These are phyloP conservation scores for Leucoma salicis DNA, from an alignment of 2,888 invertebrate genomes.

Conservation along the genomic window DNA sequence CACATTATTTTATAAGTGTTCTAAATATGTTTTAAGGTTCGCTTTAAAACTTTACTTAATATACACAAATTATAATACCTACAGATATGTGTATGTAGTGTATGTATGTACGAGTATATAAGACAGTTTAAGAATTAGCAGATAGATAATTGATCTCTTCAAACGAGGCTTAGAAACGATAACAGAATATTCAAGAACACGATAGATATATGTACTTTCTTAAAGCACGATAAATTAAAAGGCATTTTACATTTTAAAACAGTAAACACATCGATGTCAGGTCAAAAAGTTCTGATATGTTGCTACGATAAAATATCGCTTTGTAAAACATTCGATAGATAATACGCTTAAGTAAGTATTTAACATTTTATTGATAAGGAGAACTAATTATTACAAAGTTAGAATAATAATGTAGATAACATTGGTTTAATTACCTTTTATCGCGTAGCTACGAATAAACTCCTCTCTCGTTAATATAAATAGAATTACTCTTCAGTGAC, in stretches of 20 bases:
- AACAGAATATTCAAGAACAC: slow-evolving; percentile 5
- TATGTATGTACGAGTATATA: no score
- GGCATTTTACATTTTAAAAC: slow-evolving; percentile 14
- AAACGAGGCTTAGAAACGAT: no score
- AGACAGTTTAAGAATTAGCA: no score
- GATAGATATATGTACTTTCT: not conserved
- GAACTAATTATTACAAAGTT: slow-evolving; percentile 24
- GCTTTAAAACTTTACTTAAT: no score
- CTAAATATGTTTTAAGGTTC: no score
- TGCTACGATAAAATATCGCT: slow-evolving; percentile 16
- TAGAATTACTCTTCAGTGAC: no score
- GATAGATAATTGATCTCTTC: no score
- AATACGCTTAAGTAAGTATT: not conserved
- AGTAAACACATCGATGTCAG: slow-evolving; percentile 24
- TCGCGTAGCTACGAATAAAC: slow-evolving; percentile 18
- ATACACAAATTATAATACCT: no score
- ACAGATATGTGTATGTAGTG: no score
- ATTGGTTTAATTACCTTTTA: slow-evolving; percentile 11
- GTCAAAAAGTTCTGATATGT: slow-evolving; percentile 32
- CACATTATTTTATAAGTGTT: no score
- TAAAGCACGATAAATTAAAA: slow-evolving; percentile 2
- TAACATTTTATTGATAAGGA: slow-evolving; percentile 15
- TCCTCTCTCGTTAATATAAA: not conserved
- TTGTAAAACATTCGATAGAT: slow-evolving; percentile 15
- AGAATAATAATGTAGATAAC: slow-evolving; percentile 10